phyloP scores from a whole-genome alignment of 2,797 vertebrate species.

The Pagetopsis macropterus region DNA sequence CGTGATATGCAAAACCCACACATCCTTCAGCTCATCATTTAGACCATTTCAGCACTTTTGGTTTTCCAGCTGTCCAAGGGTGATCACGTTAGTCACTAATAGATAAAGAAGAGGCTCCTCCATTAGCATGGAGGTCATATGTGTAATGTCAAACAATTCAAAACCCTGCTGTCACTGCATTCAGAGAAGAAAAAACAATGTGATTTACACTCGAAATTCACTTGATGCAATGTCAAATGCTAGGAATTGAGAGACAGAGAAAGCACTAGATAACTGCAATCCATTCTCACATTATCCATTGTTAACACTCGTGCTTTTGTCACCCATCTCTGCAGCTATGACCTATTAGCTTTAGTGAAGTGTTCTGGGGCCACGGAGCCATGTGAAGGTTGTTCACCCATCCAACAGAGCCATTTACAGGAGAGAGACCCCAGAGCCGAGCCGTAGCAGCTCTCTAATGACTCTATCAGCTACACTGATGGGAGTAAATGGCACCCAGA shows the following conservation, averaged over 20 bases:
- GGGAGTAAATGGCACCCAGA: constrained; percentile 90
- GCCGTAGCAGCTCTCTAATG: constrained; percentile 85
- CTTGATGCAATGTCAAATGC: constrained; percentile 62
- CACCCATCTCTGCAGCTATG: constrained; percentile 66
- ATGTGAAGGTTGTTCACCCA: constrained; percentile 80
- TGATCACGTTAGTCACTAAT: constrained; percentile 70
- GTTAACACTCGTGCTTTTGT: constrained; percentile 71
- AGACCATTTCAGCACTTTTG: constrained; percentile 84
- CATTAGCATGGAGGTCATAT: constrained; percentile 70
- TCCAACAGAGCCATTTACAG: constrained; percentile 84
- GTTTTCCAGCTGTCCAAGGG: constrained; percentile 61
- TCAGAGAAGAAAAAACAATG: constrained; percentile 47
- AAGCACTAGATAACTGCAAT: constrained; percentile 58
- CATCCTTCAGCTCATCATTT: constrained; percentile 79
- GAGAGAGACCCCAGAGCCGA: constrained; percentile 81
- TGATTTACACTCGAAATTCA: constrained; percentile 56
- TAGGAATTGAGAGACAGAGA: constrained; percentile 39
- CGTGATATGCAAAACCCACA: constrained; percentile 78
- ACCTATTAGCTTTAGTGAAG: constrained; percentile 77
- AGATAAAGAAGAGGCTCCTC: constrained; percentile 68
- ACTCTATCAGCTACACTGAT: constrained; percentile 89
- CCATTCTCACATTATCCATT: constrained; percentile 68
- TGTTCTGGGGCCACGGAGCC: constrained; percentile 66
- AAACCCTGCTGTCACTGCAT: constrained; percentile 52
- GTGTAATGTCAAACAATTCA: constrained; percentile 42